Evolutionary conservation across 2,113 vertebrate genomes (phyloP).

Genomic region (Sinocyclocheilus grahami): DNA sequence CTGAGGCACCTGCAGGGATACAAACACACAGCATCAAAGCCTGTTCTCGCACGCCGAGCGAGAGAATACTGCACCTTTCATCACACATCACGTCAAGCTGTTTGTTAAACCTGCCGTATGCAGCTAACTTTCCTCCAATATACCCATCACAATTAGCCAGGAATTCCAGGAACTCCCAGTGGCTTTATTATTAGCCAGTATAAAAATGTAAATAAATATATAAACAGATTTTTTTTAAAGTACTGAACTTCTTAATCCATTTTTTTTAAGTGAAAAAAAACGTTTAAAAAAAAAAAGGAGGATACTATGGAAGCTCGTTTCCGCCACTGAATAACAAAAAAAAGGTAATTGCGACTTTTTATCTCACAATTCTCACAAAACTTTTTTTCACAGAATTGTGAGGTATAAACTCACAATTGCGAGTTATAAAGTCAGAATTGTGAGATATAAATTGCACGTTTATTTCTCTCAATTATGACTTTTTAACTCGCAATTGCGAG

Average conservation of each 20-base stretch:
- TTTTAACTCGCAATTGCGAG: no score
- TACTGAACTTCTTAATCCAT: background rate
- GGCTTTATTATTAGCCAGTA: constrained; percentile 1
- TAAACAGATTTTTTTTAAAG: background rate
- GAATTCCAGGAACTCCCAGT: background rate
- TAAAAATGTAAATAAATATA: background rate
- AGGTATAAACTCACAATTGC: no score
- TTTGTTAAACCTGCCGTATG: background rate
- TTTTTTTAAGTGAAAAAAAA: no score
- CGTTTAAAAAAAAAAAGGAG: no score
- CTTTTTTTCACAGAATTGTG: no score
- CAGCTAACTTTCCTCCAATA: background rate
- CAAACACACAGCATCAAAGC: constrained; percentile 16
- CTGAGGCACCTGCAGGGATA: constrained; percentile 86
- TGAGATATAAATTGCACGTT: no score
- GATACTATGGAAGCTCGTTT: no score
- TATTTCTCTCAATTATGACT: no score
- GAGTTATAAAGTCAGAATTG: no score
- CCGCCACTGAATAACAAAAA: no score
- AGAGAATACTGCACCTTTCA: constrained; percentile 11
- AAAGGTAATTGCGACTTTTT: no score
- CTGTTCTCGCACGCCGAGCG: background rate
- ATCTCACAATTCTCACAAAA: no score
- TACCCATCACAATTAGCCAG: background rate
- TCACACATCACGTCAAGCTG: background rate